phyloP scores from a whole-genome alignment of 2,888 invertebrate genomes.

The Parelbella ahira region DNA sequence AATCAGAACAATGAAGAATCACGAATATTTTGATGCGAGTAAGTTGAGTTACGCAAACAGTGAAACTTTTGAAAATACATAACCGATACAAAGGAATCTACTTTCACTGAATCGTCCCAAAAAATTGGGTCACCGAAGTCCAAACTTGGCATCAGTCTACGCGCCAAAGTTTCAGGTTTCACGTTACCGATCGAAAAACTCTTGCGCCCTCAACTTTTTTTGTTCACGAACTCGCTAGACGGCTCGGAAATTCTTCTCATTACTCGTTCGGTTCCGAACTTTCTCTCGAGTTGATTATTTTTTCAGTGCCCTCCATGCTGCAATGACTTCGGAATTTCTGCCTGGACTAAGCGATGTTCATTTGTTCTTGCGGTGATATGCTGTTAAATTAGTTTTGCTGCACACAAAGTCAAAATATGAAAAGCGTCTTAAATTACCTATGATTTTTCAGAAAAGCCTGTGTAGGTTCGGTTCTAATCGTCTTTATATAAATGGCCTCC shows the following conservation, averaged over 20 bases:
- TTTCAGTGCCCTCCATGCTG: constrained; percentile 16
- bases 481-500: too few species aligned
- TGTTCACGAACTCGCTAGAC: constrained; percentile 20
- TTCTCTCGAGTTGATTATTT: constrained; percentile 19
- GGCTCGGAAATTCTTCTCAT: constrained; percentile 24
- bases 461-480: too few species aligned
- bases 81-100: constrained; percentile 23
- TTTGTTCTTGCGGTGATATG: constrained; percentile 1
- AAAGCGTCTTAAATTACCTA: too few species aligned
- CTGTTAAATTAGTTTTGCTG: constrained; percentile 1
- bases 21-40: constrained; percentile 16
- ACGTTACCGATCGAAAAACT: constrained; percentile 23
- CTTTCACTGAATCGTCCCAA: constrained; percentile 17
- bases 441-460: too few species aligned
- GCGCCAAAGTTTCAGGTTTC: constrained; percentile 21
- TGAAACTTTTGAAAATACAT: constrained; percentile 17
- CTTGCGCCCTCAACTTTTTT: constrained; percentile 21
- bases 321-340: constrained; percentile 9
- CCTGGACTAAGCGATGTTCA: constrained; percentile 3
- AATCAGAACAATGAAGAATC: constrained; percentile 21
- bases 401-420: too few species aligned
- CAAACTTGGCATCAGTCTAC: constrained; percentile 23
- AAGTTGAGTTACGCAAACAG: constrained; percentile 14
- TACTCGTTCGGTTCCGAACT: constrained; percentile 18
- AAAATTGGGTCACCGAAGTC: constrained; percentile 22